Evolutionary conservation across 2,888 invertebrate species (phyloP).

Genomic region (Ophion slaviceki): DNA sequence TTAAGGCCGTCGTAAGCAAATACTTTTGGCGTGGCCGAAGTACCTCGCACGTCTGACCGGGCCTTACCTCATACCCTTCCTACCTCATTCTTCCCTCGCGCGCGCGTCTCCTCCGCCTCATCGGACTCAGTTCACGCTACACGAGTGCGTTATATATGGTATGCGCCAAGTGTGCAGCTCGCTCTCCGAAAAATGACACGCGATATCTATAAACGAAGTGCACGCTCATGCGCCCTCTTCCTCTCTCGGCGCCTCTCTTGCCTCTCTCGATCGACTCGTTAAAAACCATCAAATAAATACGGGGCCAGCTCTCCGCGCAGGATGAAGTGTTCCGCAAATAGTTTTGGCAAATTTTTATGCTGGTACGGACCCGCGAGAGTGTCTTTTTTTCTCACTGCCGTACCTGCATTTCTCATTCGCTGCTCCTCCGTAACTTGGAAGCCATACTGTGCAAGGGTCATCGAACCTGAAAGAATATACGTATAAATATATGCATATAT

Average conservation of each 20-base stretch:
- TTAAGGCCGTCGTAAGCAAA: constrained; percentile 72
- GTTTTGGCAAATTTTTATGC: constrained; percentile 66
- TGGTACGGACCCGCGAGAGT: constrained; percentile 7
- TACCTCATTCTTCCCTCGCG: constrained; percentile 44
- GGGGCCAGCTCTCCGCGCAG: constrained; percentile 35
- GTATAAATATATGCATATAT: not conserved
- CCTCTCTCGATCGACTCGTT: constrained; percentile 63
- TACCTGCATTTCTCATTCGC: constrained; percentile 38
- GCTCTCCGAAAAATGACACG: constrained; percentile 64
- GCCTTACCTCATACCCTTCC: constrained; percentile 59
- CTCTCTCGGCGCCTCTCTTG: constrained; percentile 15
- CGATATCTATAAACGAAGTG: constrained; percentile 65
- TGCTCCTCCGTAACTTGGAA: constrained; percentile 62
- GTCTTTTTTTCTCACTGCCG: constrained; percentile 20
- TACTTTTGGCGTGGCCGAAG: constrained; percentile 69
- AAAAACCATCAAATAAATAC: constrained; percentile 66
- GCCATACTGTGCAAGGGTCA: constrained; percentile 63
- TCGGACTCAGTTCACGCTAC: constrained; percentile 55
- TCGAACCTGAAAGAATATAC: constrained; percentile 50
- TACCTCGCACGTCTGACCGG: constrained; percentile 66
- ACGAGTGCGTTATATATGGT: constrained; percentile 45
- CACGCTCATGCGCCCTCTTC: constrained; percentile 25
- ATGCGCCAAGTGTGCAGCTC: constrained; percentile 47
- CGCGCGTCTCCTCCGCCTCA: constrained; percentile 37
- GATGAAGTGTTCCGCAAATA: constrained; percentile 65